Conservation (phyloP, 1,140 invertebrate genomes). For the Zaprionus kolodkinae region DNA sequence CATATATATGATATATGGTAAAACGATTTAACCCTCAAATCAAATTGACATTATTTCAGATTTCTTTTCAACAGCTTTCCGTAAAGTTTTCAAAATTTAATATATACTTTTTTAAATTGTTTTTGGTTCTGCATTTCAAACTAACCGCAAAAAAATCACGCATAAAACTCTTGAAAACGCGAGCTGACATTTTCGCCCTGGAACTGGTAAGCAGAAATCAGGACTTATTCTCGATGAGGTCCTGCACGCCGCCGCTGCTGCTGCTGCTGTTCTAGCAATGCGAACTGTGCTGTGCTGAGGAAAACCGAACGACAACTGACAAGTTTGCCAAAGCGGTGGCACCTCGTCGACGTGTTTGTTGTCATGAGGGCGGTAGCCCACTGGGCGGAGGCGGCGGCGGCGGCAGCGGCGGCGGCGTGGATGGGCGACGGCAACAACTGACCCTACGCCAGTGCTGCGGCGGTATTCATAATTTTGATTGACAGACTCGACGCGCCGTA, state of each 20-base stretch:
- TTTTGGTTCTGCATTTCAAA: conserved; percentile 14
- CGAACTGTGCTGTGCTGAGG: conserved; percentile 36
- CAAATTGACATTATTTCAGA: conserved; percentile 8
- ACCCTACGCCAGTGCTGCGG: conserved; percentile 40
- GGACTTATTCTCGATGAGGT: conserved; percentile 16
- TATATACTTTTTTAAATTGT: conserved; percentile 15
- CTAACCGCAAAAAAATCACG: conserved; percentile 82
- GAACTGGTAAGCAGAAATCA: background rate
- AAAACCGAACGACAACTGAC: conserved; percentile 69
- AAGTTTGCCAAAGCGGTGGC: conserved; percentile 44
- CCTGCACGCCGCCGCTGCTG: conserved; percentile 16
- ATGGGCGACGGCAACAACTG: conserved; percentile 53
- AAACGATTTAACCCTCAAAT: too few species aligned
- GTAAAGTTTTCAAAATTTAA: conserved; percentile 38
- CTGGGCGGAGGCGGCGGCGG: background rate
- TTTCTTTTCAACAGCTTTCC: conserved; percentile 34
- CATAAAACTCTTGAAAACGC: conserved; percentile 76
- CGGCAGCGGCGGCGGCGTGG: background rate
- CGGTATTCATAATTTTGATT: conserved; percentile 78
- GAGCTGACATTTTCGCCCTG: conserved; percentile 61
- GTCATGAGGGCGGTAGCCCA: conserved; percentile 24
- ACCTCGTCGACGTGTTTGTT: conserved; percentile 42
- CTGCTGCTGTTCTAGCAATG: too few species aligned
- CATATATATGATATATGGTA: too few species aligned
- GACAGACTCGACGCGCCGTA: conserved; percentile 52